Conservation (phyloP, 2,888 invertebrate species). For the Pristionchus japonicus region DNA sequence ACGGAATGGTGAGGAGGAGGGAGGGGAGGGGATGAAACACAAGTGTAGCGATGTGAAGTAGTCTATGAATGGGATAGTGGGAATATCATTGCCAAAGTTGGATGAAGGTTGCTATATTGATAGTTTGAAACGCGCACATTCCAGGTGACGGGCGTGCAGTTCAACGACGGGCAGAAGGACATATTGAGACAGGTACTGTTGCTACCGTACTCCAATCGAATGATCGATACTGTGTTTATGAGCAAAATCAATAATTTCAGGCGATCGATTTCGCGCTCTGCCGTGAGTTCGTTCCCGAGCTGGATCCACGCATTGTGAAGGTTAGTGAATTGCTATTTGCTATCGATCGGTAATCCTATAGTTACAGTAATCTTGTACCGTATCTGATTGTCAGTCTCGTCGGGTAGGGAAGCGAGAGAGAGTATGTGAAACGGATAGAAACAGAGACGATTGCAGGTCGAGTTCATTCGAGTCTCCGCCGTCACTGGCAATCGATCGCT, state of each 20-base stretch:
- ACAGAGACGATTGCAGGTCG: no score
- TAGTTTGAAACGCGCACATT: not conserved
- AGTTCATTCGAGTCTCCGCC: conserved; percentile 17
- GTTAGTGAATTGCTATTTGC: no score
- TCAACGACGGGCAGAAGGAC: conserved; percentile 31
- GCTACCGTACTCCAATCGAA: not conserved
- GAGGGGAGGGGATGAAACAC: no score
- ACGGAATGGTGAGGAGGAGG: conserved; percentile 30
- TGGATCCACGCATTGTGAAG: conserved; percentile 14
- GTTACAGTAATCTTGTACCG: no score
- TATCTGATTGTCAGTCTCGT: no score
- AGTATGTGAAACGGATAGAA: no score
- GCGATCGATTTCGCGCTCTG: conserved; percentile 36
- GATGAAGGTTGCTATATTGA: not conserved
- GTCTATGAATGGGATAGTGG: no score
- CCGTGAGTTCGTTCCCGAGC: conserved; percentile 39
- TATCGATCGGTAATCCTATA: no score
- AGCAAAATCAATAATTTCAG: not conserved
- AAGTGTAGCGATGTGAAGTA: not conserved
- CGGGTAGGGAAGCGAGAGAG: no score
- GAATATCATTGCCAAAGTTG: no score
- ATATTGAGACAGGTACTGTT: conserved; percentile 34
- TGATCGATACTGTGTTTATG: not conserved
- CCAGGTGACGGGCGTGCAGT: conserved; percentile 12
- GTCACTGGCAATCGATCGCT: not conserved